Conservation (phyloP, 2,113 vertebrate species). For the Apteryx mantelli region DNA sequence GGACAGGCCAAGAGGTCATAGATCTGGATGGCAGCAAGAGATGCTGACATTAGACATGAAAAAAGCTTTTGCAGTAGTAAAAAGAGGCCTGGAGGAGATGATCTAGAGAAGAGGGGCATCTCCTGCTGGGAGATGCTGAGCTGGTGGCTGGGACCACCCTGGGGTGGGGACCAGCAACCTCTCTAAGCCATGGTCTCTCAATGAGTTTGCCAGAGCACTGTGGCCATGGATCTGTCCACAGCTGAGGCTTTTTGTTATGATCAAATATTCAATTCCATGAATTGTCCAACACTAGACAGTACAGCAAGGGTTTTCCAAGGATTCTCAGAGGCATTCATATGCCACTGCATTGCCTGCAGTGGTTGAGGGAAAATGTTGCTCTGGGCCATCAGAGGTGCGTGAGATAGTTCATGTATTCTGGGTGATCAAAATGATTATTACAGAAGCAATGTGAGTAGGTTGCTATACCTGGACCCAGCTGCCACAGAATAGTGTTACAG, state of each 20-base stretch:
- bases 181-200: neutral
- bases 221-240: neutral
- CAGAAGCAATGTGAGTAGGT: no score
- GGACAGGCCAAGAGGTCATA: neutral
- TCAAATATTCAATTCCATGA: neutral
- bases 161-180: fast-evolving
- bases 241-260: neutral
- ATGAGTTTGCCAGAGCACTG: neutral
- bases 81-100: neutral
- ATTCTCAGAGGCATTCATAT: neutral
- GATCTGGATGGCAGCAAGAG: neutral
- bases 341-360: neutral
- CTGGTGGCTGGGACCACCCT: neutral
- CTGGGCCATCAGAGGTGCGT: no score
- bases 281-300: neutral
- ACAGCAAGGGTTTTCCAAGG: neutral
- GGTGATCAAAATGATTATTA: neutral
- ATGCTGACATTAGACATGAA: neutral
- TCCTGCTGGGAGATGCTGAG: neutral
- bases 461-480: neutral
- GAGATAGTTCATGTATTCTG: neutral
- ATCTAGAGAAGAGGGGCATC: neutral
- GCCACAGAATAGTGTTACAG: no score
- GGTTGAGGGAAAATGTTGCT: neutral
- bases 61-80: neutral